These are phyloP conservation scores for Xyliphius kryptos DNA, from an alignment of 2,113 vertebrate species.

Conservation along the genomic window DNA sequence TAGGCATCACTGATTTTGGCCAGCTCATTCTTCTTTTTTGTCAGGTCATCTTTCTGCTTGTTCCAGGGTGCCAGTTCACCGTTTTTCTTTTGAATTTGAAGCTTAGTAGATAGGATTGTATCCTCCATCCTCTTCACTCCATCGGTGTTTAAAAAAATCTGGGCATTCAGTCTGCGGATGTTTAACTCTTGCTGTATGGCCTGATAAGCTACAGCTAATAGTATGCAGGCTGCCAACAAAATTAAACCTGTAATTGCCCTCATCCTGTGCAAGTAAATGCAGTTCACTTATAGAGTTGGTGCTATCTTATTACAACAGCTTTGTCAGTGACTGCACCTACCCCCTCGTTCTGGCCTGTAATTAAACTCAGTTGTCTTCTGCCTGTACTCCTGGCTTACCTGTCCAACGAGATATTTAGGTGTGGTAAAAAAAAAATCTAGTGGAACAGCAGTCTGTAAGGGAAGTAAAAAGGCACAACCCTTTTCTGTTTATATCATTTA, in stretches of 20 bases:
- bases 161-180: slow-evolving; percentile 10
- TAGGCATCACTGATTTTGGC: neutral
- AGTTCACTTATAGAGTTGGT: neutral
- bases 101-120: slow-evolving; percentile 34
- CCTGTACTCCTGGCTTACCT: slow-evolving; percentile 17
- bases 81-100: slow-evolving; percentile 28
- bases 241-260: slow-evolving; percentile 20
- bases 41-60: slow-evolving; percentile 19
- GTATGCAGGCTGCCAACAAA: slow-evolving; percentile 26
- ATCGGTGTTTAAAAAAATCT: neutral
- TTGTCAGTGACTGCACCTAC: neutral
- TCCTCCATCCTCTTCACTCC: slow-evolving; percentile 48
- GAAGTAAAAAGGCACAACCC: neutral
- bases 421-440: neutral
- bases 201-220: slow-evolving; percentile 43
- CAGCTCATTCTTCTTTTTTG: neutral
- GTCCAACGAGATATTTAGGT: slow-evolving; percentile 15
- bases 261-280: slow-evolving; percentile 37
- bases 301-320: slow-evolving; percentile 4
- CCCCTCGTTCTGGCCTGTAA: neutral
- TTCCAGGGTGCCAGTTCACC: neutral
- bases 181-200: slow-evolving; percentile 50
- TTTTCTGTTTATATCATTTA: no score
- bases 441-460: neutral
- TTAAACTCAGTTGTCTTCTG: neutral